These are phyloP conservation scores for Carcinoscorpius rotundicauda DNA, from an alignment of 1,140 invertebrate species.

Conservation along the genomic window DNA sequence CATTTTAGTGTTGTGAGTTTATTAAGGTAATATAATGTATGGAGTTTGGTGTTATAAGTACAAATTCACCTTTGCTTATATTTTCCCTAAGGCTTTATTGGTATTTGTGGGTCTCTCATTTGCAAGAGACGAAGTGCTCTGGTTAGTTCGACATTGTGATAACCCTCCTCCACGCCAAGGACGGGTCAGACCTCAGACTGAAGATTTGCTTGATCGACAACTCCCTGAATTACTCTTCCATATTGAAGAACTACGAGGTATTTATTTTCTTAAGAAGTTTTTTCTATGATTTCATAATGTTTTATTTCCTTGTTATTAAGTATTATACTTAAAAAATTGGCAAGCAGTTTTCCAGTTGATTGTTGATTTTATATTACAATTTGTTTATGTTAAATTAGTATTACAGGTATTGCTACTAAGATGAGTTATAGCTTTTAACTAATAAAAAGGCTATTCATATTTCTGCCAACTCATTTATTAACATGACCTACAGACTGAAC, in stretches of 20 bases:
- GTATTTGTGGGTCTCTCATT: slow-evolving; percentile 93
- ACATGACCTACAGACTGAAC: no score
- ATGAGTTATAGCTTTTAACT: no score
- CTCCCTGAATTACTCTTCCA: slow-evolving; percentile 95
- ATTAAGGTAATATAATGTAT: neutral
- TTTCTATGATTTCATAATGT: neutral
- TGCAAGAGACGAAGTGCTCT: slow-evolving; percentile 91
- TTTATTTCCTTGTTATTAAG: neutral
- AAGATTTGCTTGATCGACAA: slow-evolving; percentile 85
- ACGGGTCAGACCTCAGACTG: slow-evolving; percentile 58
- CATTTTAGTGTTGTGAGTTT: no score
- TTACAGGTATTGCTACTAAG: no score
- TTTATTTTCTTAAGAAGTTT: slow-evolving; percentile 2
- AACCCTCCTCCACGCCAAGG: slow-evolving; percentile 68
- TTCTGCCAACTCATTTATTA: no score
- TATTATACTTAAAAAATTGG: no score
- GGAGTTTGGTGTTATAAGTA: no score
- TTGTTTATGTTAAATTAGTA: no score
- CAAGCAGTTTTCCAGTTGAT: no score
- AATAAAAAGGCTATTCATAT: no score
- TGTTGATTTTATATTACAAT: no score
- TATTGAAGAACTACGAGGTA: slow-evolving; percentile 83
- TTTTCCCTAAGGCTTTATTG: slow-evolving; percentile 55
- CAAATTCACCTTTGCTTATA: neutral
- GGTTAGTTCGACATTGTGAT: slow-evolving; percentile 90